Conservation (phyloP, 1,140 invertebrate genomes). For the Neodiprion pinetum region DNA sequence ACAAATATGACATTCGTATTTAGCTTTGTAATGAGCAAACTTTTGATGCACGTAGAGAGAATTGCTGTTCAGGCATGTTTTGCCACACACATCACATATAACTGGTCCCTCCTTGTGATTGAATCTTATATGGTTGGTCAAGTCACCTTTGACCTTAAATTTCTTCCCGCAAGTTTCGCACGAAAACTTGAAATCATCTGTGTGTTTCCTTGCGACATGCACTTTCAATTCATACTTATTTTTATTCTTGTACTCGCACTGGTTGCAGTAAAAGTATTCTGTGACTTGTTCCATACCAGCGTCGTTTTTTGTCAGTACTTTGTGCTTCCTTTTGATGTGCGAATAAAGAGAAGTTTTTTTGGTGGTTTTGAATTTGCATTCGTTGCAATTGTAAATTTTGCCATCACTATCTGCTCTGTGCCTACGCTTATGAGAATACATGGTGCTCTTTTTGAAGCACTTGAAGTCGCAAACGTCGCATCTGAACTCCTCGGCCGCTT, state of each 20-base stretch:
- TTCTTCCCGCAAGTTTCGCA: slow-evolving; percentile 66
- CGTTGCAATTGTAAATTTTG: slow-evolving; percentile 46
- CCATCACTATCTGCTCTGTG: slow-evolving; percentile 43
- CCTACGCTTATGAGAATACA: slow-evolving; percentile 63
- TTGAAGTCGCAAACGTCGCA: slow-evolving; percentile 63
- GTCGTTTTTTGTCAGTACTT: background rate
- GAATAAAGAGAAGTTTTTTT: slow-evolving; percentile 51
- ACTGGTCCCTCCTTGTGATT: slow-evolving; percentile 71
- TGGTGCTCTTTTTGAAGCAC: slow-evolving; percentile 61
- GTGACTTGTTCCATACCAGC: slow-evolving; percentile 30
- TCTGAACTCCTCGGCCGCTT: slow-evolving; percentile 38
- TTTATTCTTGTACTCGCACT: slow-evolving; percentile 58
- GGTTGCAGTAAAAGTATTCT: slow-evolving; percentile 46
- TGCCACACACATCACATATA: slow-evolving; percentile 72
- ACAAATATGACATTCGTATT: slow-evolving; percentile 57
- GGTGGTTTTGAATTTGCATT: slow-evolving; percentile 48
- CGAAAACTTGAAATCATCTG: slow-evolving; percentile 56
- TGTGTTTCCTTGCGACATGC: slow-evolving; percentile 56
- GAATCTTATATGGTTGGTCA: slow-evolving; percentile 71
- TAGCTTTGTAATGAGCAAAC: slow-evolving; percentile 58
- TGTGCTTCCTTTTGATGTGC: slow-evolving; percentile 54
- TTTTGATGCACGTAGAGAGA: slow-evolving; percentile 59
- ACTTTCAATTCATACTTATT: slow-evolving; percentile 59
- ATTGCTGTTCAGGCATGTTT: slow-evolving; percentile 60
- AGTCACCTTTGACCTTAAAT: slow-evolving; percentile 63